Evolutionary conservation across 1,140 invertebrate species (phyloP).

Genomic region (Magallana gigas): DNA sequence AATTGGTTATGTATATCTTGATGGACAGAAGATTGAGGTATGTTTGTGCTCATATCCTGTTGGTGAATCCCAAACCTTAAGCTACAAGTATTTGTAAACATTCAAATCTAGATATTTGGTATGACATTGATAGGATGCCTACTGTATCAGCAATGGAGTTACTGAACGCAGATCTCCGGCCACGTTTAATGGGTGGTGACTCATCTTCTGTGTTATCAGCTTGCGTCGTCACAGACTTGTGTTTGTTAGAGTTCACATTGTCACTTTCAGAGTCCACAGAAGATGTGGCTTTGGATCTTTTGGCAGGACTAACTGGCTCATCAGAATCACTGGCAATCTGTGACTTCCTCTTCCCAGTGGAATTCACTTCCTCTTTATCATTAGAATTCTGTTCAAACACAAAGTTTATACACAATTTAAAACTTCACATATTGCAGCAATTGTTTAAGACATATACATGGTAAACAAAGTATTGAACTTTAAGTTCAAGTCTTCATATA

Average conservation of each 20-base stretch:
- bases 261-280: conserved; percentile 51
- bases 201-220: conserved; percentile 38
- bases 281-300: conserved; percentile 48
- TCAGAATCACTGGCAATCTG: conserved; percentile 2
- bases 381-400: background rate
- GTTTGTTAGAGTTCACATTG: conserved; percentile 42
- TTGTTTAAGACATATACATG: no score
- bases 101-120: no score
- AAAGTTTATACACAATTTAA: no score
- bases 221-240: background rate
- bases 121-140: background rate
- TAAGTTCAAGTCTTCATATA: no score
- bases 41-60: no score
- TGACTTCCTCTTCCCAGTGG: background rate
- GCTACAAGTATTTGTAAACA: no score
- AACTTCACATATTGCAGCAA: no score
- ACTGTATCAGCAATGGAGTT: conserved; percentile 29
- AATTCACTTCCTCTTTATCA: conserved; percentile 10
- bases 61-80: no score
- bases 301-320: conserved; percentile 35
- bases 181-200: conserved; percentile 35
- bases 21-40: no score
- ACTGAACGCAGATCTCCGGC: conserved; percentile 31
- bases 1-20: no score
- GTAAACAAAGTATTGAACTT: no score